Conservation (phyloP, 1,140 invertebrate species). For the Pachypeltis micranthus region DNA sequence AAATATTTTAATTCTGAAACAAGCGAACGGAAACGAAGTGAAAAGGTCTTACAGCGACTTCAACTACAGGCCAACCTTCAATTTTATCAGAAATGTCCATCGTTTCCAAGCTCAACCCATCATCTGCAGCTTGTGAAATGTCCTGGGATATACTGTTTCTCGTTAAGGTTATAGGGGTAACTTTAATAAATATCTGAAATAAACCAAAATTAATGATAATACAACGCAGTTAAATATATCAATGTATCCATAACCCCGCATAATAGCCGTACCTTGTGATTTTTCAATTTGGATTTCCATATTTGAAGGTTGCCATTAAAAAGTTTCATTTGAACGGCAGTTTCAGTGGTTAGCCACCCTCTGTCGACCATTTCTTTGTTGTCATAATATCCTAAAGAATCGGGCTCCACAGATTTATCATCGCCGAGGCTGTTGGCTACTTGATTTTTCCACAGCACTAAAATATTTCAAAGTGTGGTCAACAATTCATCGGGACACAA, state of each 20-base stretch:
- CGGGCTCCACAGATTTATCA: slow-evolving; percentile 34
- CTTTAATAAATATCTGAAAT: slow-evolving; percentile 37
- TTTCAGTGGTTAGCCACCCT: slow-evolving; percentile 81
- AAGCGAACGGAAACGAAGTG: too few relatives aligned
- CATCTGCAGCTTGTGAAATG: slow-evolving; percentile 31
- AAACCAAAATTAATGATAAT: slow-evolving; percentile 15
- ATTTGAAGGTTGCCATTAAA: slow-evolving; percentile 71
- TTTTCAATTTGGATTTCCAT: slow-evolving; percentile 64
- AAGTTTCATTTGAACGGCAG: slow-evolving; percentile 75
- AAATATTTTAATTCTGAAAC: too few relatives aligned
- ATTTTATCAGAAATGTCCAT: slow-evolving; percentile 38
- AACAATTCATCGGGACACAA: too few relatives aligned
- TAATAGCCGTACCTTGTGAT: slow-evolving; percentile 49
- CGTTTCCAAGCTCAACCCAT: slow-evolving; percentile 44
- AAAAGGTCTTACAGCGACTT: slow-evolving; percentile 38
- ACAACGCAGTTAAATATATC: too few relatives aligned
- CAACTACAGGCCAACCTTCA: slow-evolving; percentile 37
- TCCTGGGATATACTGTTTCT: slow-evolving; percentile 32
- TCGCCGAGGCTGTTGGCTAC: background rate
- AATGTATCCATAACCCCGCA: too few relatives aligned
- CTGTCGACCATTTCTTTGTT: slow-evolving; percentile 50
- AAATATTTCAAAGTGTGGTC: background rate
- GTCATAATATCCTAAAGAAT: slow-evolving; percentile 54
- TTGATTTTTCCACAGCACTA: too few relatives aligned
- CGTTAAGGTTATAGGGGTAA: slow-evolving; percentile 64